A percentile compares a stretch with the other conserved stretches of the same genome.
These are phyloP conservation scores for Danionella dracula DNA, from an alignment of 2,797 vertebrate species.

Conservation along the genomic window DNA sequence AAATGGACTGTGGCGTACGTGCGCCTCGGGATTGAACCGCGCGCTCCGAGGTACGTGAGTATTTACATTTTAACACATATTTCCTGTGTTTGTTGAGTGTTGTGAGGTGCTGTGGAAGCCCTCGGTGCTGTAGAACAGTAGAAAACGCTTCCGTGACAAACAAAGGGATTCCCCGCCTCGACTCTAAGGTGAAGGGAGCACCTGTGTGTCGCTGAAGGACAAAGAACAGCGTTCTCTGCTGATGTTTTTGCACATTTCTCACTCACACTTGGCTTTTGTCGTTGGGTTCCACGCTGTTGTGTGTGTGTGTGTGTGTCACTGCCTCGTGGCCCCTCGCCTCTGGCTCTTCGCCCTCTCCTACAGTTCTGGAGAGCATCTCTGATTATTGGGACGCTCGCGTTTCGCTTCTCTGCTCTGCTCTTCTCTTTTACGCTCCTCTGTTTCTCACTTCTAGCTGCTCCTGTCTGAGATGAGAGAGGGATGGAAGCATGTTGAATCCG, in stretches of 20 bases:
- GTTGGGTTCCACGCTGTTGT: not conserved
- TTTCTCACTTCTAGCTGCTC: too few relatives aligned
- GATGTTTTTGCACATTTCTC: not conserved
- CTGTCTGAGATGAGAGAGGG: not conserved
- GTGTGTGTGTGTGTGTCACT: not conserved
- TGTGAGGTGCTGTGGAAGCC: not conserved
- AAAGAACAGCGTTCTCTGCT: not conserved
- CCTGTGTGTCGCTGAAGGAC: not conserved
- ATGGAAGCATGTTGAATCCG: too few relatives aligned
- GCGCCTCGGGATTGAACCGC: not conserved
- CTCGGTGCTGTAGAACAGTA: not conserved
- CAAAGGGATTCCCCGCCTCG: not conserved
- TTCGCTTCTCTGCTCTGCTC: not conserved
- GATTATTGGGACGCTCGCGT: not conserved
- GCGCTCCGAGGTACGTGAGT: constrained; percentile 2
- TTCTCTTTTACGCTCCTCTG: not conserved
- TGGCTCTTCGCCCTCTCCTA: constrained; percentile 18
- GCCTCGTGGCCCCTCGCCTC: not conserved
- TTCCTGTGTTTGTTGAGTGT: not conserved
- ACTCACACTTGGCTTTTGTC: not conserved
- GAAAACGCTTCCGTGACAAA: not conserved
- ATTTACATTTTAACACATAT: too few relatives aligned
- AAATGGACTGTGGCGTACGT: not conserved
- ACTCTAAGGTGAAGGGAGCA: not conserved
- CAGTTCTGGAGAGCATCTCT: not conserved